These are phyloP conservation scores for Eledone cirrhosa DNA, from an alignment of 2,888 invertebrate species.

Conservation along the genomic window DNA sequence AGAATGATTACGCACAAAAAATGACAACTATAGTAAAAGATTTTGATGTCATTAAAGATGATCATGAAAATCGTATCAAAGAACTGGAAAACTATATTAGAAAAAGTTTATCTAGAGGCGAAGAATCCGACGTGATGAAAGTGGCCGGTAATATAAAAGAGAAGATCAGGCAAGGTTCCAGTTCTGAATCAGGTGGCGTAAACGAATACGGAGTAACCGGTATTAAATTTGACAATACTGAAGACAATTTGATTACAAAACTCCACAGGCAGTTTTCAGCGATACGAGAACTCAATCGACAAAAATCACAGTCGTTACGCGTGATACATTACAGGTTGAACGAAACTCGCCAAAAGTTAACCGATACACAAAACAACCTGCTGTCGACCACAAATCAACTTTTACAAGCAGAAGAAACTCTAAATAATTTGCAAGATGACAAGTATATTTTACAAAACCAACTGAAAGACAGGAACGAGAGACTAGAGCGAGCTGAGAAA, in stretches of 20 bases:
- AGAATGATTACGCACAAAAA: constrained; percentile 18
- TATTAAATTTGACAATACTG: not conserved
- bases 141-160: not conserved
- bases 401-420: constrained; percentile 47
- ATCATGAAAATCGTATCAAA: constrained; percentile 38
- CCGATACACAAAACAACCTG: constrained; percentile 47
- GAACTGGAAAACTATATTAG: constrained; percentile 36
- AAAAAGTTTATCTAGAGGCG: constrained; percentile 17
- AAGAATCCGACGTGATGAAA: too few relatives aligned
- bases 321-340: constrained; percentile 47
- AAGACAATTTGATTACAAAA: not conserved
- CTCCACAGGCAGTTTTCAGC: not conserved
- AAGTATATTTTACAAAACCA: constrained; percentile 54
- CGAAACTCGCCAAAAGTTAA: constrained; percentile 42
- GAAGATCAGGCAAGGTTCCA: not conserved
- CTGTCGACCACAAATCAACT: constrained; percentile 45
- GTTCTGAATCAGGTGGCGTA: not conserved
- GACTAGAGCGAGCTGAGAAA: constrained; percentile 36
- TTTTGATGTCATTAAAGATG: constrained; percentile 36
- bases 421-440: constrained; percentile 46
- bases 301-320: constrained; percentile 45
- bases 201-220: not conserved
- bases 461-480: constrained; percentile 48
- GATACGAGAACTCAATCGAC: constrained; percentile 41
- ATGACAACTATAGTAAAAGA: constrained; percentile 35